Evolutionary conservation across 2,888 invertebrate species (phyloP).

Genomic region (Polymixis flavicincta): DNA sequence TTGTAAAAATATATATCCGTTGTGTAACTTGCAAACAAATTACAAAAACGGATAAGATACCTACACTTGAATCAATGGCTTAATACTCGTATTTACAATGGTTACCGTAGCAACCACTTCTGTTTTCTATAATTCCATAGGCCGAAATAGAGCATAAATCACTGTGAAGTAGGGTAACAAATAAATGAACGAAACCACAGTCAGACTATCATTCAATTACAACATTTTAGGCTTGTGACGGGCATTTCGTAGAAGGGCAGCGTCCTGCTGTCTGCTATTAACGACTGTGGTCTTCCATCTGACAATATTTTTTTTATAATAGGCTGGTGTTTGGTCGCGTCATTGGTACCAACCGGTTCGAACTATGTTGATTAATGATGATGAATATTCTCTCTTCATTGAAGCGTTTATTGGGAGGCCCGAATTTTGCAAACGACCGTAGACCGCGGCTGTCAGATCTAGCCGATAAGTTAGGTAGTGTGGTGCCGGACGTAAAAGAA

Average conservation of each 20-base stretch:
- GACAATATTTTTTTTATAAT: slow-evolving; percentile 5
- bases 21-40: neutral
- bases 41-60: neutral
- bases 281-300: slow-evolving; percentile 2
- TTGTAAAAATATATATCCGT: neutral
- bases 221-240: slow-evolving; percentile 13
- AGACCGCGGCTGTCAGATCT: neutral
- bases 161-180: slow-evolving; percentile 43
- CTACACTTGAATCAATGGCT: neutral
- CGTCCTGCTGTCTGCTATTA: slow-evolving; percentile 29
- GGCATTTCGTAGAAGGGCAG: slow-evolving; percentile 31
- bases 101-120: slow-evolving; percentile 7
- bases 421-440: neutral
- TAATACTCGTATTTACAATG: neutral
- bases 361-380: slow-evolving; percentile 25
- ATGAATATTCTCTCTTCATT: slow-evolving; percentile 6
- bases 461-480: neutral
- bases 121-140: slow-evolving; percentile 33
- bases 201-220: slow-evolving; percentile 41
- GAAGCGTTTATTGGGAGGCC: slow-evolving; percentile 25
- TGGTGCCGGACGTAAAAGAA: too few relatives aligned
- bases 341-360: slow-evolving; percentile 26
- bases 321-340: slow-evolving; percentile 12
- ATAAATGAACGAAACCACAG: slow-evolving; percentile 52
- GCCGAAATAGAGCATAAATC: slow-evolving; percentile 51